Evolutionary conservation across 2,888 invertebrate genomes (phyloP), one percentile per base, ranked within the genome.

Genomic region (Thumatha senex): DNA sequence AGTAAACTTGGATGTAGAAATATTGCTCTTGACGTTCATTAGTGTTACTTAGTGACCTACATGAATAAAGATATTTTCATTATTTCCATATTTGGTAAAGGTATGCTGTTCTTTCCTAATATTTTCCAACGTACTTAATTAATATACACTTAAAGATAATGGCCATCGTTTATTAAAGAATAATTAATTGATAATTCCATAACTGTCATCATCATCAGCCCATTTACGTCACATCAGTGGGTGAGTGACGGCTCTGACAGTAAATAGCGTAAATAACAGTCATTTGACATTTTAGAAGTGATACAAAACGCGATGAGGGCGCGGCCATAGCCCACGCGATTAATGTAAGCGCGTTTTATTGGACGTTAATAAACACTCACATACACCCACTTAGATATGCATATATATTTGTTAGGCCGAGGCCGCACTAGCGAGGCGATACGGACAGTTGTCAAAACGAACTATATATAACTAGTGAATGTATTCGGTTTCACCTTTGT

Each of bases 161-260:
- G 14, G 14, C 14, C 18, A 30, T 40, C 24, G 35, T 63, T 48
- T 52, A 51, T 54, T 63, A 55, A 59, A 55, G 49, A 47, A 50
- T 43, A 63, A 67, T 63, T 63, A 63, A 58, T 58, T 40, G 63
- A 29, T 33, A 13, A 36, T 13, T 14, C 47, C 48, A 48, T 40
- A 47, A 42, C 53, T 34, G 61, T 49, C 64, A 40, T 38, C 36
- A 34, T 31, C 18, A 40, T 47, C 40, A 36, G 49, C 45, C 18
- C 18, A 39, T 52, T 57, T 39, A 50, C 40, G 50, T 35, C 35
- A 24, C 14, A 15, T 4, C 11, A 0, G 18, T 67, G 68, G 44
- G 60, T 41, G 42, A 29, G 12, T 33, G 42, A 38, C 42, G 42
- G 15, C n/a, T 18, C 9, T 13, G 10, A 38, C 18, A 24, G 33